Base-by-base conservation (phyloP, 2,888 invertebrate genomes). In the Folsomia candida region DNA sequence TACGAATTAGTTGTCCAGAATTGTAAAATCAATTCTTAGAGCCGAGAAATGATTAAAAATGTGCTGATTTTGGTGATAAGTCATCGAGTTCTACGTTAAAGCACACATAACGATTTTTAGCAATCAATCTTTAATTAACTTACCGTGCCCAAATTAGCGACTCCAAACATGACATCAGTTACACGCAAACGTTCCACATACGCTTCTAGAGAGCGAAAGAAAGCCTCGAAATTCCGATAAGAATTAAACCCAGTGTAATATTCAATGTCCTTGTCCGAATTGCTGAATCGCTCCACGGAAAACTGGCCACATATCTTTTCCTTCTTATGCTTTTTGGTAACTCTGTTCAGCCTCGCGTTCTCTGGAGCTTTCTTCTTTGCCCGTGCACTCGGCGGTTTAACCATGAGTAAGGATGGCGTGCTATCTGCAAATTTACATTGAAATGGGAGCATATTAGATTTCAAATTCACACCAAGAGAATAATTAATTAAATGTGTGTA, bases 241-340 rank as follows among this genome's bases (percentile, higher is more conserved):
- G 79, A 73, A 18, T 60, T 71, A 58, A 79, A 79, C 27, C 78
- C 77, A 2, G 79, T 79, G 71, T 79, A 79, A 47, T 79, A 79
- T 62, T 77, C 79, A 65, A 79, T 79, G 63, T 79, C 79, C 59
- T 78, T 79, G 63, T 78, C 76, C 1, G 71, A 74, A 24, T 75
- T 70, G 22, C 69, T 68, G 62, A 79, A 79, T 26, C 79, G 68
- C 29, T 79, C 79, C 0, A 78, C 77, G 0, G 77, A 76, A 67
- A 79, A 79, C 20, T 72, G 74, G 24, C 78, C 76, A 29, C 64
- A 37, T 25, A 72, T 67, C 60, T 75, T 77, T 27, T 79, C 78
- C 20, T 73, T 77, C 61, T 75, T 78, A 2, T 76, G 72, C 28
- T 75, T 75, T 28, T 79, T 79, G 1, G 71, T 60, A 1, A 77